These are phyloP conservation scores for Babylonia areolata DNA, from an alignment of 1,140 invertebrate genomes.

Conservation along the genomic window DNA sequence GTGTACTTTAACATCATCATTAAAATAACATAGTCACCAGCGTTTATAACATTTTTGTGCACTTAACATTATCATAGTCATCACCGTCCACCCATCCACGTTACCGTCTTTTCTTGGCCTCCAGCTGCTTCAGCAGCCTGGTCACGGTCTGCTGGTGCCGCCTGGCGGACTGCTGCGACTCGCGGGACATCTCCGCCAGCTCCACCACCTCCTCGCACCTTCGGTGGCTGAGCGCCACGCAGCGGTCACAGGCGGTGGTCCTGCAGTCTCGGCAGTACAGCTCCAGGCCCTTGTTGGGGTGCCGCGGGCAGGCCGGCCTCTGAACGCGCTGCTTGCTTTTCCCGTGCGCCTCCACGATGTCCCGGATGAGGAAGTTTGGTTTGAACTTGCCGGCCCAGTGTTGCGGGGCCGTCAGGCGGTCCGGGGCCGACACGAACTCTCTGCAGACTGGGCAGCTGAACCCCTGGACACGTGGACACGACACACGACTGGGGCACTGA, in stretches of 20 bases:
- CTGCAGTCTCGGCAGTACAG: conserved; percentile 33
- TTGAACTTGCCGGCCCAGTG: conserved; percentile 24
- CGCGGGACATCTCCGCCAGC: conserved; percentile 56
- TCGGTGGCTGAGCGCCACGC: conserved; percentile 44
- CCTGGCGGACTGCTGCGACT: conserved; percentile 1
- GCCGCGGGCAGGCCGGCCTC: conserved; percentile 4
- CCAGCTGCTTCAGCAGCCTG: conserved; percentile 24
- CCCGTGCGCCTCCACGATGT: conserved; percentile 26
- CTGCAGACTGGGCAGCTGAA: conserved; percentile 27
- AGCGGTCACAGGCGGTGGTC: conserved; percentile 26
- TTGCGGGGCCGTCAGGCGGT: conserved; percentile 12
- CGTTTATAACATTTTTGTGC: no score
- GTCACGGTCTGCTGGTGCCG: conserved; percentile 33
- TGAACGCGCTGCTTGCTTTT: conserved; percentile 3
- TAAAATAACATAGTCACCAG: no score
- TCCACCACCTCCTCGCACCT: conserved; percentile 44
- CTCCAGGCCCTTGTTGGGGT: conserved; percentile 27
- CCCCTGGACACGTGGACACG: conserved; percentile 16
- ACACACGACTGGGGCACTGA: no score
- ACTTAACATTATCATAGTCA: no score
- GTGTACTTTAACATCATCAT: no score
- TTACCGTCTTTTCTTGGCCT: conserved; percentile 30
- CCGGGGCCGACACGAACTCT: conserved; percentile 31
- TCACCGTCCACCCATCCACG: no score
- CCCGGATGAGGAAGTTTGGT: conserved; percentile 36